A percentile compares a stretch with the other conserved stretches of the same genome.
These are phyloP conservation scores for Montipora capricornis DNA, from an alignment of 64 coral and sea anemone genomes.

Conservation along the genomic window DNA sequence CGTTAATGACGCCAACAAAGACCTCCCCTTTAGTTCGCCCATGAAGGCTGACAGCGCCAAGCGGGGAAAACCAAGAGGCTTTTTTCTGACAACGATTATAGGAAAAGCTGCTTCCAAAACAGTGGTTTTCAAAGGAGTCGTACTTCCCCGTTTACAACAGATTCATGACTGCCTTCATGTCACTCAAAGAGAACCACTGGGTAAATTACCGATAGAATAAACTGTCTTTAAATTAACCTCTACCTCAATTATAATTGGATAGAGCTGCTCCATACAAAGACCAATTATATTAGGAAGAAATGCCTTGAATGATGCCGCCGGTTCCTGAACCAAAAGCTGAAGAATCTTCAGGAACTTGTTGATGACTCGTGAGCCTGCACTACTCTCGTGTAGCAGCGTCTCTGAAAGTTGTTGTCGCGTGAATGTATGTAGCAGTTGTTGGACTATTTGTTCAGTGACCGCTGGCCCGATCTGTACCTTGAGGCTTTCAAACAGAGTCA, in stretches of 20 bases:
- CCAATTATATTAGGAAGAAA: conserved; percentile 95
- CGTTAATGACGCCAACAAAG: no score
- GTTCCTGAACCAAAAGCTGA: conserved; percentile 90
- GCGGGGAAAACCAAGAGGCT: no score
- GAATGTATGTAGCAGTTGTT: conserved; percentile 86
- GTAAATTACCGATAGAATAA: neutral
- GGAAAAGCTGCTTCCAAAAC: no score
- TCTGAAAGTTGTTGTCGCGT: conserved; percentile 79
- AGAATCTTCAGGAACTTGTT: conserved; percentile 92
- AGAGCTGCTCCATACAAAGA: conserved; percentile 92
- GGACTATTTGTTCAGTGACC: conserved; percentile 95
- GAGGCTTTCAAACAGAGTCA: conserved; percentile 83
- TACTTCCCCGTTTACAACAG: no score
- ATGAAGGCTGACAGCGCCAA: no score
- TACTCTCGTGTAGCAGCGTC: conserved; percentile 90
- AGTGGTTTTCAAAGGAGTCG: no score
- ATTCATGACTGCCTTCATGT: no score
- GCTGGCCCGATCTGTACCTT: conserved; percentile 88
- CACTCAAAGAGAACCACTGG: neutral
- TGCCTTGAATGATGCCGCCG: conserved; percentile 87
- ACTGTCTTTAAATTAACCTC: no score
- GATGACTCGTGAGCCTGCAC: conserved; percentile 81
- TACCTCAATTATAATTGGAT: conserved; percentile 93
- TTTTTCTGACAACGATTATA: no score
- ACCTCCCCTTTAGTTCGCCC: no score